Percentiles rank a stretch among this genome's conserved stretches.
Evolutionary conservation across 2,797 vertebrate species (phyloP).

Genomic region (Gila robusta): DNA sequence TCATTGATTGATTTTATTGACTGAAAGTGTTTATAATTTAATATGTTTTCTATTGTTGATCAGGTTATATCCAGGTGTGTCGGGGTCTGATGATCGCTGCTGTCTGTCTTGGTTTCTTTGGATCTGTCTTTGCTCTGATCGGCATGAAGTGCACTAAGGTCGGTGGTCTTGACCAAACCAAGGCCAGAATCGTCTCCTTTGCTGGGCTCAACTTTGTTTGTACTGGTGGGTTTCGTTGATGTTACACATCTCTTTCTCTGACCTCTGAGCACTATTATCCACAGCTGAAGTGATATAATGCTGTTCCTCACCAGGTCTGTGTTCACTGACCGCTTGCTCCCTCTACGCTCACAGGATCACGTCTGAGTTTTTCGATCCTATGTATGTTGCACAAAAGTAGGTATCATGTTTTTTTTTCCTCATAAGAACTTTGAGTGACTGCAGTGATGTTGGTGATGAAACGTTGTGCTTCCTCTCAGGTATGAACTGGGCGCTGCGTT

Average conservation of each 20-base stretch:
- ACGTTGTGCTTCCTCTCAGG: conserved; percentile 61
- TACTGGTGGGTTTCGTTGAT: conserved; percentile 80
- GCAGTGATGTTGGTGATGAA: background rate
- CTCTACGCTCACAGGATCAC: conserved; percentile 96
- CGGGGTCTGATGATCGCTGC: conserved; percentile 92
- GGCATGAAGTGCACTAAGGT: conserved; percentile 98
- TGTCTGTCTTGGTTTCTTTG: conserved; percentile 93
- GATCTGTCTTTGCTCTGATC: conserved; percentile 85
- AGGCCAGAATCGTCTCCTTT: conserved; percentile 88
- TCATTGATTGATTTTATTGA: background rate
- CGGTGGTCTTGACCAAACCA: conserved; percentile 88
- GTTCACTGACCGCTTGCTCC: conserved; percentile 91
- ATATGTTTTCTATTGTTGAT: background rate
- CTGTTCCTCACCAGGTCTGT: conserved; percentile 81
- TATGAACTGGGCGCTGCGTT: conserved; percentile 85
- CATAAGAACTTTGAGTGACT: background rate
- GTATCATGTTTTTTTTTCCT: conserved; percentile 61
- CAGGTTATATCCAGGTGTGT: conserved; percentile 96
- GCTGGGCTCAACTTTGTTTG: conserved; percentile 89
- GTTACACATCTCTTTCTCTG: background rate
- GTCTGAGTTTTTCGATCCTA: conserved; percentile 93
- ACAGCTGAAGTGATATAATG: background rate
- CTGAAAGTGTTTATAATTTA: background rate
- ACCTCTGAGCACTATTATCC: background rate
- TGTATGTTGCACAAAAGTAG: conserved; percentile 94